Evolutionary conservation across 2,797 vertebrate genomes (phyloP), one percentile per base, ranked within the genome.

Genomic region (Sparidentex hasta): DNA sequence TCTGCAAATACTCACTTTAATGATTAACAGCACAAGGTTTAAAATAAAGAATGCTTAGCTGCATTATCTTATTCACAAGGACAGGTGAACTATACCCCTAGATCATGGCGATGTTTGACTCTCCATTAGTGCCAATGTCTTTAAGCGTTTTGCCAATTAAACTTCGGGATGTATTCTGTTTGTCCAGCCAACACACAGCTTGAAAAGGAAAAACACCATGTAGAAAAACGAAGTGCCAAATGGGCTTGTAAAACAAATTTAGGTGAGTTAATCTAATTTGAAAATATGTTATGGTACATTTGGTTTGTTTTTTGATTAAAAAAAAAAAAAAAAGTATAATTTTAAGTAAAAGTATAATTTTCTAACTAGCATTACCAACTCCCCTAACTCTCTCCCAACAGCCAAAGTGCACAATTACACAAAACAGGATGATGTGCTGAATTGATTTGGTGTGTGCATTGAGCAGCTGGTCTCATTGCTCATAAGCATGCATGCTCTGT

Each of bases 401-500:
- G 27, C 44, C 71, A 6, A 17, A 50, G 14, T 14, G 41, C 17
- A 41, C 23, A 16, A 2, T 18, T 3, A 25, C 47, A 48, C 23
- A 73, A 54, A 27, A 25, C 12, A 16, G 48, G 47, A 48, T 59
- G 43, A 50, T 38, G 50, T 48, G 21, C 20, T 71, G 41, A 25
- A 61, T 33, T 8, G 0, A 71, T 52, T 16, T 54, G 54, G 21
- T 18, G 33, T 51, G 3, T 47, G 7, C 5, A 58, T 38, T 58
- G 0, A 41, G 9, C 47, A 52, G 18, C 27, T 48, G 44, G 3
- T 65, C 33, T 51, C 25, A 71, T 46, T 48, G 55, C 27, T 68
- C 27, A 57, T 23, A 14, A 21, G 43, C 13, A 61, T 38, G 79
- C 44, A 78, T 23, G 56, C 50, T 41, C 33, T n/a, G 11, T 44